Evolutionary conservation across 2,113 vertebrate species (phyloP).

Genomic region (Apteryx mantelli): DNA sequence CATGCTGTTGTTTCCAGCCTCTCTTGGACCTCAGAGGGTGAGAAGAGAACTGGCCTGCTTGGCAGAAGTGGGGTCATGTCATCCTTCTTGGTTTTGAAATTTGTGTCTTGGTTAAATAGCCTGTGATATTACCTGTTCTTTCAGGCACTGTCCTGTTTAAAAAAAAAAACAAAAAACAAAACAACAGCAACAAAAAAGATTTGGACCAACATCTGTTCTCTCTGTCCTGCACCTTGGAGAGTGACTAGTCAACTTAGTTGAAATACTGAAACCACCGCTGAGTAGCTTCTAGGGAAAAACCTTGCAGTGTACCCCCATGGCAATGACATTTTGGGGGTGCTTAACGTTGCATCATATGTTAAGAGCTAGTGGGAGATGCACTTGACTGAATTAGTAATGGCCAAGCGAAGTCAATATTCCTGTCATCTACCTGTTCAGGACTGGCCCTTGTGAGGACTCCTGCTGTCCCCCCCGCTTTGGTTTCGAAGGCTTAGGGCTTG

Average conservation of each 20-base stretch:
- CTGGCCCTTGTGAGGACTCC: background rate
- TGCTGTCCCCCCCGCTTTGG: rapidly evolving
- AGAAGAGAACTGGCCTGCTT: background rate
- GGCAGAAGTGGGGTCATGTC: background rate
- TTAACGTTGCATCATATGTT: no score
- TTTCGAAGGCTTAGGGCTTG: background rate
- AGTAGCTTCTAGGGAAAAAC: background rate
- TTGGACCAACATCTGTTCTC: background rate
- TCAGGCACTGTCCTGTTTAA: background rate
- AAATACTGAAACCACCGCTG: background rate
- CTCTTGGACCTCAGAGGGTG: background rate
- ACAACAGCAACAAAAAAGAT: background rate
- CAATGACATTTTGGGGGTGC: background rate
- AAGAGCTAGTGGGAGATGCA: background rate
- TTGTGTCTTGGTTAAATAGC: background rate
- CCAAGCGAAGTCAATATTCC: background rate
- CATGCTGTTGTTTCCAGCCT: background rate
- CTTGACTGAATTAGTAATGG: background rate
- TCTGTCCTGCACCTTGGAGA: background rate
- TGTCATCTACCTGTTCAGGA: background rate
- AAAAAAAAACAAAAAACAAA: background rate
- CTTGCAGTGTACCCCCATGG: background rate
- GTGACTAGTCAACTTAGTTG: background rate
- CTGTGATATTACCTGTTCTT: background rate
- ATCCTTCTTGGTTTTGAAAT: background rate